Base-by-base conservation (phyloP, 2,797 vertebrate species). In the Xiphophorus birchmanni region DNA sequence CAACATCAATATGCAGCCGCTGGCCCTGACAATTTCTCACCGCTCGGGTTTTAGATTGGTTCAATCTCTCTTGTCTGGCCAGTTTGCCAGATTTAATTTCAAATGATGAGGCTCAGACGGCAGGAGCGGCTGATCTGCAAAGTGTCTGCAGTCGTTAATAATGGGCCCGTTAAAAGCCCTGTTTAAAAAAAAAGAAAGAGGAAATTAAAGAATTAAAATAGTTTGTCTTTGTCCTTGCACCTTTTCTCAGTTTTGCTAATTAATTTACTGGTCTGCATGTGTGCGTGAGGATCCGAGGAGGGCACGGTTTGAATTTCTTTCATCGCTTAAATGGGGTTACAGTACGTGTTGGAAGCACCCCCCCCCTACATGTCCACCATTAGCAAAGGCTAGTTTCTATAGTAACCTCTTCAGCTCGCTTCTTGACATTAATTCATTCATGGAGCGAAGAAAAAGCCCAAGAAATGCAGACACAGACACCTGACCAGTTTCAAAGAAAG, bases 381-480 rank as follows among this genome's bases (percentile, higher is more conserved):
- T 84, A 81, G 86, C 82, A 85, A 91, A 87, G 79, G 82, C 91
- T 88, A 73, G 95, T 96, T 95, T 94, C 94, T 95, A 95, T 95
- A 94, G 95, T 92, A 95, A 96, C 93, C 88, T 89, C 86, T 83
- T 86, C 93, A 87, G 88, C 90, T 93, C 91, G 80, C 84, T 91
- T 91, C 94, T 85, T 89, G 78, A 85, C 91, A 93, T 95, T 94
- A 94, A 88, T 88, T 89, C 85, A 86, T 86, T 92, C 90, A 89
- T 85, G 85, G 79, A 93, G 93, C 83, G 78, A 89, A 86, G 86
- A 92, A 91, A 90, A 90, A 80, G 90, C 82, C 89, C 77, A 85
- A 84, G 89, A 90, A 90, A 93, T 91, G 89, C 75, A 74, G 75
- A 88, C 88, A 92, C 87, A n/a, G 56, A 58, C 56, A 93, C 87